phyloP scores from a whole-genome alignment of 2,888 invertebrate species.

The Tribolium freemani region DNA sequence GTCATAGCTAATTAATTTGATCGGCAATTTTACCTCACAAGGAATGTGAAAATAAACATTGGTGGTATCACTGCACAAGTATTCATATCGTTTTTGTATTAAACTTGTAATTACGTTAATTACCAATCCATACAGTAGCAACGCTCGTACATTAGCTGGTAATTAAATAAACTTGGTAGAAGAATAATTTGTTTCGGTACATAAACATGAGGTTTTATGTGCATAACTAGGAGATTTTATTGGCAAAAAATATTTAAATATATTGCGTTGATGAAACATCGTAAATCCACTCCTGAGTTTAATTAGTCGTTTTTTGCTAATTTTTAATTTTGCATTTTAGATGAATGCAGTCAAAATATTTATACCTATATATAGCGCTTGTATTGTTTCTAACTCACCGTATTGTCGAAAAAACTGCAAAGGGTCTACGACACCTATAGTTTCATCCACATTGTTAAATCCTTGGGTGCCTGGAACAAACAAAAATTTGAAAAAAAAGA shows the following conservation, averaged over 20 bases:
- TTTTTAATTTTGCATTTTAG: background rate
- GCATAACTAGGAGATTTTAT: conserved; percentile 11
- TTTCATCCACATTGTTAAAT: too few relatives aligned
- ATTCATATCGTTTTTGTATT: background rate
- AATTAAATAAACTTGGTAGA: background rate
- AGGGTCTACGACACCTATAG: too few relatives aligned
- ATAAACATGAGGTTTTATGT: conserved; percentile 10
- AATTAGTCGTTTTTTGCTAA: background rate
- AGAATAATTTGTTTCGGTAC: conserved; percentile 22
- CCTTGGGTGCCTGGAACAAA: too few relatives aligned
- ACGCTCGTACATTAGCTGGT: background rate
- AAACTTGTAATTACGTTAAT: background rate
- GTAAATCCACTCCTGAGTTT: background rate
- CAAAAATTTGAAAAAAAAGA: too few relatives aligned
- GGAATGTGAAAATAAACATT: background rate
- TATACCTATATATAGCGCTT: background rate
- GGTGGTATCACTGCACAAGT: background rate
- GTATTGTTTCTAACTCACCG: background rate
- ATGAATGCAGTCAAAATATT: background rate
- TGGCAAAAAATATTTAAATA: background rate
- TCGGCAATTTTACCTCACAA: background rate
- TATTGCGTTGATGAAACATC: conserved; percentile 2
- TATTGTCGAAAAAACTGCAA: too few relatives aligned
- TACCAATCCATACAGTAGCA: conserved; percentile 1
- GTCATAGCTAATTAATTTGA: background rate